These are phyloP conservation scores for Conchocele bisecta DNA, from an alignment of 2,888 invertebrate genomes.

Conservation along the genomic window DNA sequence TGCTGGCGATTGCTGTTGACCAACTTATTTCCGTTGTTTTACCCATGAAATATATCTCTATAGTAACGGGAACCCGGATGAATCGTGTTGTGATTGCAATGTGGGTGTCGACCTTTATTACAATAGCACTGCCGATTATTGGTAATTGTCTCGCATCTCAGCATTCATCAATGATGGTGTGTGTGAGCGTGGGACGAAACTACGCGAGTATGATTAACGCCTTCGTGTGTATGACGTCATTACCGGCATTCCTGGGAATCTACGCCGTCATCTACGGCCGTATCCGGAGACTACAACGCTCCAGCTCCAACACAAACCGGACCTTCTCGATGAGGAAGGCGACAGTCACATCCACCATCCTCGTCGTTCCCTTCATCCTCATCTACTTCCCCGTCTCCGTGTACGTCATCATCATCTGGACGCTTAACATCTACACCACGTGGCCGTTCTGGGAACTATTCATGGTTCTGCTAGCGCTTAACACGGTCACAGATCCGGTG, in stretches of 20 bases:
- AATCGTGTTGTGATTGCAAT: background rate
- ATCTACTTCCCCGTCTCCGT: background rate
- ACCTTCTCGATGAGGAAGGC: background rate
- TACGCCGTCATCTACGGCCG: background rate
- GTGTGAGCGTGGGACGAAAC: background rate
- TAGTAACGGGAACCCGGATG: background rate
- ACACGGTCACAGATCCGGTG: slow-evolving; percentile 4
- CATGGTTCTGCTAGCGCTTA: background rate
- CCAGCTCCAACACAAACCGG: background rate
- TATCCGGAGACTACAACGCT: background rate
- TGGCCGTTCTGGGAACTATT: slow-evolving; percentile 6
- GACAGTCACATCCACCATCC: background rate
- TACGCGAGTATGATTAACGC: background rate
- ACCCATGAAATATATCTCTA: background rate
- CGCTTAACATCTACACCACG: background rate
- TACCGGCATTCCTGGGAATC: background rate
- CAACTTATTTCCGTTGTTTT: background rate
- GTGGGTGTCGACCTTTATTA: background rate
- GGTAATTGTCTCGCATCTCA: no score
- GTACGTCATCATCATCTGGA: background rate
- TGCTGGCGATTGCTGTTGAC: background rate
- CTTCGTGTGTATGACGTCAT: background rate
- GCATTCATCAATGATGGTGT: background rate
- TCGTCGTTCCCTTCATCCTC: background rate
- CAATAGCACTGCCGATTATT: no score